phyloP scores from a whole-genome alignment of 37 sponge, comb jelly and placozoan species.

The Aplysina aerophoba region DNA sequence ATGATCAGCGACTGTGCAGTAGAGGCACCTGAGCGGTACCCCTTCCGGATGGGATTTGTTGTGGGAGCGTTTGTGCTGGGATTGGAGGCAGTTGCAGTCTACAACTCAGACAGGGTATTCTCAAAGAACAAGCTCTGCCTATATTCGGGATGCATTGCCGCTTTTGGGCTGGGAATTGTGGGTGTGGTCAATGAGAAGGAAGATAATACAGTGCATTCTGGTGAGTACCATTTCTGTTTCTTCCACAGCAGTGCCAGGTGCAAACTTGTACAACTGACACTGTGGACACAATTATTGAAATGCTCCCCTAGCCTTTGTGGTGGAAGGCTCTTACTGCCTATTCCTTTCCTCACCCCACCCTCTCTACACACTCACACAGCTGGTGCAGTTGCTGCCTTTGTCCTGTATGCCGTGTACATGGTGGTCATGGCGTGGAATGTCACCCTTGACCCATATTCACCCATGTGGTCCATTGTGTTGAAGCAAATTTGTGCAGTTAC shows the following conservation, averaged over 20 bases:
- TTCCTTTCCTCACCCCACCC: neutral
- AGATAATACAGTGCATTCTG: conserved; percentile 23
- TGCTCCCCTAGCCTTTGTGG: neutral
- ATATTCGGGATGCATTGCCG: conserved; percentile 11
- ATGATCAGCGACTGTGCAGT: conserved; percentile 91
- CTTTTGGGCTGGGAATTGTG: conserved; percentile 12
- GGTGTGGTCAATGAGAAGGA: conserved; percentile 69
- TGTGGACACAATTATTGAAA: too few species aligned
- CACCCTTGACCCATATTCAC: neutral
- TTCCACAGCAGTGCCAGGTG: too few species aligned
- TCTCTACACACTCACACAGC: conserved; percentile 20
- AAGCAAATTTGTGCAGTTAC: conserved; percentile 41
- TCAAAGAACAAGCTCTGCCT: conserved; percentile 9
- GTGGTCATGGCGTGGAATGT: conserved; percentile 46
- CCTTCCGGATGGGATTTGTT: conserved; percentile 74
- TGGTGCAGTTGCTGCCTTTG: conserved; percentile 60
- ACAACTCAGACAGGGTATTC: conserved; percentile 35
- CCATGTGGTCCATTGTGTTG: neutral
- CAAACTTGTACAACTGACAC: too few species aligned
- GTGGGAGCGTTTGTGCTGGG: conserved; percentile 38
- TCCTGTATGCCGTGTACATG: conserved; percentile 46
- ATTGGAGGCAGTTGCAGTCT: conserved; percentile 43
- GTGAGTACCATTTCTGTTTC: neutral
- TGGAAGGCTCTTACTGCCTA: neutral
- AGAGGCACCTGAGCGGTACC: conserved; percentile 76